Percentiles rank a stretch among this genome's conserved stretches.
Conservation (phyloP, 1,140 invertebrate species). For the Stegodyphus mimosarum region DNA sequence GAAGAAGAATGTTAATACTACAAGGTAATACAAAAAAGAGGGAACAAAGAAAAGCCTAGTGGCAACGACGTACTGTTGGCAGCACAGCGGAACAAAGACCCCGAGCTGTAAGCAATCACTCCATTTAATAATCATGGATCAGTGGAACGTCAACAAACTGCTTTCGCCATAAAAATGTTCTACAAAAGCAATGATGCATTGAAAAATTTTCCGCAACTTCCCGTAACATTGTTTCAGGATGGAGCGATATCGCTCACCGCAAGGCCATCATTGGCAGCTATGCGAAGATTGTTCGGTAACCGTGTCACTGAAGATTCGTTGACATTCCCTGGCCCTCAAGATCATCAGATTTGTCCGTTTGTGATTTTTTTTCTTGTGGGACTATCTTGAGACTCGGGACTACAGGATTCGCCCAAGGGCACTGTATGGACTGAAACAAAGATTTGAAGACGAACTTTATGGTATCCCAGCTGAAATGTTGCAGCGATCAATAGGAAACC, state of each 20-base stretch:
- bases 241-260: conserved; percentile 32
- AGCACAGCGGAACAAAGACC: background rate
- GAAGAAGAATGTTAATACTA: no score
- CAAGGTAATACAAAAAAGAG: background rate
- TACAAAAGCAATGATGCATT: background rate
- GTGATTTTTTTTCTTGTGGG: background rate
- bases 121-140: conserved; percentile 7
- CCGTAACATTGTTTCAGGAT: conserved; percentile 21
- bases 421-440: background rate
- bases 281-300: conserved; percentile 1
- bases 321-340: background rate
- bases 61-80: background rate
- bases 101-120: background rate
- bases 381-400: background rate
- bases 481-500: background rate
- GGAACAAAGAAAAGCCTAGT: background rate
- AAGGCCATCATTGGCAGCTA: background rate
- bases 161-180: background rate
- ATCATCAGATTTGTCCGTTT: background rate
- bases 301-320: background rate
- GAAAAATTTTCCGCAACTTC: background rate
- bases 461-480: conserved; percentile 3
- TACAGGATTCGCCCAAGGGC: background rate
- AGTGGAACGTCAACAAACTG: background rate
- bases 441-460: background rate